Percentiles rank a stretch among this genome's conserved stretches.
These are phyloP conservation scores for Drosophila mercatorum DNA, from an alignment of 2,888 invertebrate genomes.

Conservation along the genomic window DNA sequence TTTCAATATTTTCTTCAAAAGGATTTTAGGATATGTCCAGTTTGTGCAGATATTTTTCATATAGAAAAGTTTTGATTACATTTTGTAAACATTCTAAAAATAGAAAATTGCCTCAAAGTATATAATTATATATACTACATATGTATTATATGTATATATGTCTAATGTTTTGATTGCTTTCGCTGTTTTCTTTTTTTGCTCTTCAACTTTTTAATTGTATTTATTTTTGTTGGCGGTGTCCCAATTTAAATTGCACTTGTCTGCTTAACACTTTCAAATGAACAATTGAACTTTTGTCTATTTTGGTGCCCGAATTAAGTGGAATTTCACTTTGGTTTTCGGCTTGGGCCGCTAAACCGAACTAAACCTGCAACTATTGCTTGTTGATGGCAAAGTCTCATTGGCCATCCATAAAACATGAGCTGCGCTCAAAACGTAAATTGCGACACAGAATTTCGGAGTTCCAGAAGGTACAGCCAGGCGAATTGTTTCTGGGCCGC, in stretches of 20 bases:
- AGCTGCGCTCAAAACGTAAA: slow-evolving; percentile 19
- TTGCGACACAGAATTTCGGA: slow-evolving; percentile 29
- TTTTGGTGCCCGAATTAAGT: slow-evolving; percentile 37
- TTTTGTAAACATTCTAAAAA: neutral
- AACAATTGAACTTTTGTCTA: slow-evolving; percentile 57
- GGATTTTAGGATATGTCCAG: neutral
- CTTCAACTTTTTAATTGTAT: neutral
- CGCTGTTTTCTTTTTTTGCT: slow-evolving; percentile 1
- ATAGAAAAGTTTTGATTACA: neutral
- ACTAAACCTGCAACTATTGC: slow-evolving; percentile 31
- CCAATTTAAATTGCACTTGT: slow-evolving; percentile 49
- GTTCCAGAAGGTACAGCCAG: slow-evolving; percentile 6
- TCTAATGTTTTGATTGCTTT: neutral
- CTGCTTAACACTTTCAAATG: slow-evolving; percentile 49
- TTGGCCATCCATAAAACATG: slow-evolving; percentile 56
- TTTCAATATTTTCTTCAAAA: neutral
- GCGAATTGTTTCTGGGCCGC: slow-evolving; percentile 27
- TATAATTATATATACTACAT: neutral
- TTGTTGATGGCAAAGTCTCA: slow-evolving; percentile 49
- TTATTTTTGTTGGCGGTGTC: slow-evolving; percentile 24
- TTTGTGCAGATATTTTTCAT: neutral
- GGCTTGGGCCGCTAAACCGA: slow-evolving; percentile 14
- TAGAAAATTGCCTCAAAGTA: neutral
- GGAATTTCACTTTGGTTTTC: slow-evolving; percentile 25
- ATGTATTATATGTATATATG: neutral